Evolutionary conservation across 2,888 invertebrate genomes (phyloP), one percentile per base, ranked within the genome.

Genomic region (Drepanosiphum platanoidis): DNA sequence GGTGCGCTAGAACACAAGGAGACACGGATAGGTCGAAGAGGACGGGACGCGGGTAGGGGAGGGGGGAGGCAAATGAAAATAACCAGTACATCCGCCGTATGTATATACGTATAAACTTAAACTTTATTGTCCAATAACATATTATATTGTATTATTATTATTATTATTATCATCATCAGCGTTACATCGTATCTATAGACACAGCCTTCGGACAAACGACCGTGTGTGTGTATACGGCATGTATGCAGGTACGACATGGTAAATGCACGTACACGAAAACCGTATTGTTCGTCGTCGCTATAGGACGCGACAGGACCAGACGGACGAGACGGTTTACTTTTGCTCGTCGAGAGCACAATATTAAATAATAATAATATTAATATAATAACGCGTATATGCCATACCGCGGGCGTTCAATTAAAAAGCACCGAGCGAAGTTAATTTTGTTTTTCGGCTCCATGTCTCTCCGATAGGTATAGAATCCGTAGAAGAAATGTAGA

Each of bases 121-220:
- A 42, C 18, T 72, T 72, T 72, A 42, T 72, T 72, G 71, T 72
- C 42, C 30, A 72, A 72, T 72, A 72, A 72, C 27, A 72, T 8
- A 18, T 66, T 32, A 32, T 66, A 32, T 32, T 32, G 32, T 32
- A 66, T 66, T n/a, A 30, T 32, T 32, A 18, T 66, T 52, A 52
- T 52, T 3, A 18, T 8, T 52, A 52, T 18, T 22, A 52, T 52
- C 22, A 52, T 52, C 22, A 52, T 52, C 3, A 52, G 18, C 52
- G 15, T 52, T 22, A 52, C 52, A 22, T 52, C 22, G 5, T 52
- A 52, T 52, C 52, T 52, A 52, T n/a, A n/a, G n/a, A n/a, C 52
- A 5, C 22, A 52, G 18, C 52, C 18, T 52, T 52, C 52, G 52
- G 52, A 52, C 52, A 52, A 52, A 22, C 52, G 52, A 22, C 52